Percentiles rank a stretch among this genome's conserved stretches.
These are phyloP conservation scores for Unio delphinus DNA, from an alignment of 2,888 invertebrate genomes.

Conservation along the genomic window DNA sequence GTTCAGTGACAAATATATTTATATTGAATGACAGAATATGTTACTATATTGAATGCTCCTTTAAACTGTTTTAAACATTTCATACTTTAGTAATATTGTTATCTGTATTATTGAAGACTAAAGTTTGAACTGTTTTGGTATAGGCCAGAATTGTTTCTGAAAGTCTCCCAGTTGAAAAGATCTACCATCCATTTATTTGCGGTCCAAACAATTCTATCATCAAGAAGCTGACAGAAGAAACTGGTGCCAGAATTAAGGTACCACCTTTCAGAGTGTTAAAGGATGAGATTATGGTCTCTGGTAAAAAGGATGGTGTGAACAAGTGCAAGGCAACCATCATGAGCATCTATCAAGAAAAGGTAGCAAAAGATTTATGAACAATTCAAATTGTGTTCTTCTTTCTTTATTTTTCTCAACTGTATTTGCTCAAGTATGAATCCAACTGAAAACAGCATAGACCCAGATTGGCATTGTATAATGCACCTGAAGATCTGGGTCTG, in stretches of 20 bases:
- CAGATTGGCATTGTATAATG: no score
- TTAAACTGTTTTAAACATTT: no score
- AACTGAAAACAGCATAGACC: no score
- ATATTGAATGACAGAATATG: no score
- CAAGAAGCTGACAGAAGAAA: conserved; percentile 72
- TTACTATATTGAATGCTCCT: no score
- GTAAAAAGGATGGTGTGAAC: conserved; percentile 95
- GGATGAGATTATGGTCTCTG: conserved; percentile 90
- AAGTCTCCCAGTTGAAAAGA: conserved; percentile 89
- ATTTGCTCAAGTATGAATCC: no score
- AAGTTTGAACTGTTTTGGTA: not conserved
- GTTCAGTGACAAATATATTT: no score
- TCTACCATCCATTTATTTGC: conserved; percentile 98
- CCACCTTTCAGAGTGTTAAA: conserved; percentile 92
- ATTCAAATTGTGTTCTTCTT: no score
- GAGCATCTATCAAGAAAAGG: conserved; percentile 83
- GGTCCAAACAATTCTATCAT: conserved; percentile 78
- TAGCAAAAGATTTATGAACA: conserved; percentile 11
- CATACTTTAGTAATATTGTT: no score
- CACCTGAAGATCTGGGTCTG: no score
- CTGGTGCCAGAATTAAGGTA: conserved; percentile 92
- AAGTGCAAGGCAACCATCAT: conserved; percentile 89
- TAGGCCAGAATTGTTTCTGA: conserved; percentile 95
- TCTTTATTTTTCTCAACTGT: no score
- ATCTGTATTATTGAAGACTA: no score